Percentiles rank a stretch among this genome's conserved stretches.
Conservation (phyloP, 2,113 vertebrate species). For the Tupaia tana region DNA sequence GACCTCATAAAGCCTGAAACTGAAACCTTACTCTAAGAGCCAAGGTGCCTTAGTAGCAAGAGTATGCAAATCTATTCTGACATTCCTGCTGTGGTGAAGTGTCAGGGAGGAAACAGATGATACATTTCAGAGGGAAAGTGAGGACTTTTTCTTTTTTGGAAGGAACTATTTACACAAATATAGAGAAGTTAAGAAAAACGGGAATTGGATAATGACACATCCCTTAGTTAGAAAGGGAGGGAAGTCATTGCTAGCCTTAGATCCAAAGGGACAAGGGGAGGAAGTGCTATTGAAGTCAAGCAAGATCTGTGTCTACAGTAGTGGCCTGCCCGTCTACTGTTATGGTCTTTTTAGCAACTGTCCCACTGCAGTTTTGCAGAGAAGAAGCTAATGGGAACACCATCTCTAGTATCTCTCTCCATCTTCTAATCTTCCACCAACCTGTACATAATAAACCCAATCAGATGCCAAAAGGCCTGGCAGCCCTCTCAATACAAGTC, state of each 20-base stretch:
- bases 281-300: background rate
- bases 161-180: background rate
- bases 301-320: background rate
- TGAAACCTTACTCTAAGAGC: background rate
- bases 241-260: background rate
- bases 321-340: too few species aligned
- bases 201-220: background rate
- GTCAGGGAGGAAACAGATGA: background rate
- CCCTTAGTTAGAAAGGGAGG: background rate
- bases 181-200: background rate
- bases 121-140: background rate
- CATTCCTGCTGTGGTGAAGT: background rate
- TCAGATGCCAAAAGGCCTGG: background rate
- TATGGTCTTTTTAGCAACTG: background rate
- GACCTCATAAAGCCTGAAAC: background rate
- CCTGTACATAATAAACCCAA: background rate
- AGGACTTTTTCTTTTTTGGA: background rate
- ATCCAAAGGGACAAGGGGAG: background rate
- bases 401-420: background rate
- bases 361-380: background rate
- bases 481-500: background rate
- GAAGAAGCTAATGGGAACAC: background rate
- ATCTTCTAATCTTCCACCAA: background rate
- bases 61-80: background rate
- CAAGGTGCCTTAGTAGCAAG: background rate